These are phyloP conservation scores for Helicoverpa armigera DNA, from an alignment of 1,140 invertebrate genomes.

Conservation along the genomic window DNA sequence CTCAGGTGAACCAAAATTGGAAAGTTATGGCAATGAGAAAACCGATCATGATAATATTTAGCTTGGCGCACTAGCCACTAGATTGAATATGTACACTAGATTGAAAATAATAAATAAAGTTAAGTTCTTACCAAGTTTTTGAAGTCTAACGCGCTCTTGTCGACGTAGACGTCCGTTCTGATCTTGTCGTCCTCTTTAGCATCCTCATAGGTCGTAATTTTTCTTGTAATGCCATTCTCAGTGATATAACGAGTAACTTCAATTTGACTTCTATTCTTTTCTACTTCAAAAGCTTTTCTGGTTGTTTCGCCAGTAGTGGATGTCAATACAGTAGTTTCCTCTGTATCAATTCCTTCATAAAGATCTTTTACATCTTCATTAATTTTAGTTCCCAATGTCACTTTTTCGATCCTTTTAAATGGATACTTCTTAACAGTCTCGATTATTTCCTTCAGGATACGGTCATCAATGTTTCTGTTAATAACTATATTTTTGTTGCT, in stretches of 20 bases:
- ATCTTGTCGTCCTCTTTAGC: conserved; percentile 85
- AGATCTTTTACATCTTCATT: conserved; percentile 84
- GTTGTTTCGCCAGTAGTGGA: conserved; percentile 78
- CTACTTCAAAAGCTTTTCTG: conserved; percentile 83
- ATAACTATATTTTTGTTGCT: conserved; percentile 84
- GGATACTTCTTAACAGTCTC: conserved; percentile 84
- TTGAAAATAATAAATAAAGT: background rate
- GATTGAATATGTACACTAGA: no score
- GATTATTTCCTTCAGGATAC: conserved; percentile 82
- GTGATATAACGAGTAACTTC: conserved; percentile 85
- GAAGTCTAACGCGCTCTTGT: conserved; percentile 85
- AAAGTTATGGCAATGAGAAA: no score
- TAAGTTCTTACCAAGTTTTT: conserved; percentile 82
- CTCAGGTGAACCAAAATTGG: background rate
- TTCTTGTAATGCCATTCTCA: conserved; percentile 85
- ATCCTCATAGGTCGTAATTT: conserved; percentile 85
- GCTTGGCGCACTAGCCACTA: no score
- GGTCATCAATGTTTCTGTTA: conserved; percentile 80
- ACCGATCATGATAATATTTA: no score
- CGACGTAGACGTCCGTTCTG: conserved; percentile 84
- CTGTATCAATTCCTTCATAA: conserved; percentile 81
- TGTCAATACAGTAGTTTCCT: conserved; percentile 76
- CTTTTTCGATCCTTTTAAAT: conserved; percentile 82
- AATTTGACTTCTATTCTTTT: conserved; percentile 84
- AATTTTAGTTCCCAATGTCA: conserved; percentile 81